Percentiles rank a stretch among this genome's conserved stretches.
Conservation (phyloP, 2,888 invertebrate species). For the Sarcophaga caerulescens region DNA sequence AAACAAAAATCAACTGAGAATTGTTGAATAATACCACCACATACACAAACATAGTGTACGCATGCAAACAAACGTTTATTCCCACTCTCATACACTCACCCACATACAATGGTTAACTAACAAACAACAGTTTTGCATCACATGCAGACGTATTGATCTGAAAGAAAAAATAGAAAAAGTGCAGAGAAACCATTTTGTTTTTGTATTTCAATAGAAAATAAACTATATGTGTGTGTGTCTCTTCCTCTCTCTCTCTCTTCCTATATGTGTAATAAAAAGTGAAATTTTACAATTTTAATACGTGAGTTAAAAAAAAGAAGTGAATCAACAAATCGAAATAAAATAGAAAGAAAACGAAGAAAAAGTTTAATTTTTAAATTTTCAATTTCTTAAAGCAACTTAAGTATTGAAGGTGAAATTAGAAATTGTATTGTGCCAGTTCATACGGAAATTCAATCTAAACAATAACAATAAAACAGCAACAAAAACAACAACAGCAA, state of each 20-base stretch:
- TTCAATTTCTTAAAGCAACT: too few species aligned
- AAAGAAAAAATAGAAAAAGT: constrained; percentile 11
- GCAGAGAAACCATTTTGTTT: constrained; percentile 3
- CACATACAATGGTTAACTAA: constrained; percentile 32
- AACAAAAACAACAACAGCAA: constrained; percentile 3
- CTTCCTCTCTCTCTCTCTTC: neutral
- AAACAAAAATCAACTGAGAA: constrained; percentile 41
- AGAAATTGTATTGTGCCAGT: too few species aligned
- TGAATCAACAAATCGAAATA: neutral
- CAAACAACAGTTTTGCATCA: constrained; percentile 38
- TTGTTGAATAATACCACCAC: constrained; percentile 49
- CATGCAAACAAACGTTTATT: constrained; percentile 40
- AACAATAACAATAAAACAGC: neutral
- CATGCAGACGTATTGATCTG: constrained; percentile 54
- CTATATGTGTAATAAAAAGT: constrained; percentile 48
- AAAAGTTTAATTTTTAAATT: too few species aligned
- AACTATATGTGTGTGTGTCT: neutral
- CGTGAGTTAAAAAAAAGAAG: constrained; percentile 17
- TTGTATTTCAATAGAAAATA: neutral
- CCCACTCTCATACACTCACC: neutral
- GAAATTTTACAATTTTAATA: constrained; percentile 43
- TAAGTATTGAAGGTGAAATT: too few species aligned
- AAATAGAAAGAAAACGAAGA: too few species aligned
- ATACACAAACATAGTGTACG: constrained; percentile 5
- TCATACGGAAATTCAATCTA: neutral